A percentile compares a stretch with the other conserved stretches of the same genome.
Evolutionary conservation across 2,113 vertebrate species (phyloP).

Genomic region (Rhabdornis inornatus): DNA sequence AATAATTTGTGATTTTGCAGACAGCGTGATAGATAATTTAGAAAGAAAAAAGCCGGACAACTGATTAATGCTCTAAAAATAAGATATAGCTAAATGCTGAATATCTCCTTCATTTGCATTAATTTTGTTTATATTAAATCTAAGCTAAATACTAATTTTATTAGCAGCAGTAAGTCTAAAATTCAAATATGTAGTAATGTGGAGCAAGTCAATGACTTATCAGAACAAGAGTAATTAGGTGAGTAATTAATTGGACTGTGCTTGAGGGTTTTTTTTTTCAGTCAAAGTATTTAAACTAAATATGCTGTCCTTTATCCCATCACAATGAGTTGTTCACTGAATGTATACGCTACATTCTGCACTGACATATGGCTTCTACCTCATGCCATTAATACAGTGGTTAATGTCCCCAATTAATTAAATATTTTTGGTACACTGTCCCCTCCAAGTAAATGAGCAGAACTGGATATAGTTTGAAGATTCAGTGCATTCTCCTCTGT

Average conservation of each 20-base stretch:
- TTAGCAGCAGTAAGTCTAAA: not conserved
- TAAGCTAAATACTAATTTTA: not conserved
- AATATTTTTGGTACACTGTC: not conserved
- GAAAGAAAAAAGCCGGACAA: not conserved
- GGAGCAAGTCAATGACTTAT: not conserved
- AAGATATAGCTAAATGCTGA: not conserved
- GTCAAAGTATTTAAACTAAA: not conserved
- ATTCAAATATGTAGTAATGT: not conserved
- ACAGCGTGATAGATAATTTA: not conserved
- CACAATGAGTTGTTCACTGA: not conserved
- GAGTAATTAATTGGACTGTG: not conserved
- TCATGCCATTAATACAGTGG: not conserved
- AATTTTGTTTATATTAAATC: not conserved
- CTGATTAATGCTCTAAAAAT: not conserved
- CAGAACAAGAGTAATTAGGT: not conserved
- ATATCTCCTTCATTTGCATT: not conserved
- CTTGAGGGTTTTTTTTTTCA: not conserved
- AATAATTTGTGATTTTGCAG: not conserved
- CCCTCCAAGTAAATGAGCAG: not conserved
- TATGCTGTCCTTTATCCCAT: not conserved
- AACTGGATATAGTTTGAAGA: not conserved
- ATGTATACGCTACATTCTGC: not conserved
- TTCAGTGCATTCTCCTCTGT: not conserved
- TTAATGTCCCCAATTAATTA: not conserved
- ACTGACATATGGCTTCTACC: not conserved